Conservation (phyloP, 2,113 vertebrate genomes). For the Enhydra lutris region DNA sequence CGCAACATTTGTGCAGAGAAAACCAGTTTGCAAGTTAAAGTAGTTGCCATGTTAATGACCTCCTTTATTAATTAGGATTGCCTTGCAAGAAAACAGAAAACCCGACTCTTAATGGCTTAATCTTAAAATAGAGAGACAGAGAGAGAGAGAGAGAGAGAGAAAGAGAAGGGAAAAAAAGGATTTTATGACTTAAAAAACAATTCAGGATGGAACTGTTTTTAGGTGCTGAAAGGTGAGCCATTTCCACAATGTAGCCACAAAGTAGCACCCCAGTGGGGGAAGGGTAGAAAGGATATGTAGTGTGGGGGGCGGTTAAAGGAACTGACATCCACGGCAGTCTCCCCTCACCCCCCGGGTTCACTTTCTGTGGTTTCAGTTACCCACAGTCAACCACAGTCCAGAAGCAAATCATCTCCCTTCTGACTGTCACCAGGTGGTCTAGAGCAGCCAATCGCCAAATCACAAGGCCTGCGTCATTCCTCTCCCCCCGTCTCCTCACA, state of each 20-base stretch:
- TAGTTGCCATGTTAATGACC: neutral
- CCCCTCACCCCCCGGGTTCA: neutral
- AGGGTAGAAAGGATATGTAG: neutral
- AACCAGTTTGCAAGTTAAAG: neutral
- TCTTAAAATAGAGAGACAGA: neutral
- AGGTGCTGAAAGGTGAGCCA: neutral
- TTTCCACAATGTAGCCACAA: neutral
- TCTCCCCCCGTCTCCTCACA: neutral
- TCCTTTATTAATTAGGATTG: neutral
- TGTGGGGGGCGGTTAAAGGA: neutral
- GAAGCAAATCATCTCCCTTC: neutral
- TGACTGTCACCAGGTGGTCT: neutral
- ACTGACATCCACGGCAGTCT: fast-evolving
- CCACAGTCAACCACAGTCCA: neutral
- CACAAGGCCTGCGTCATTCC: neutral
- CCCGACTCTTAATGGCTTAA: neutral
- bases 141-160: neutral
- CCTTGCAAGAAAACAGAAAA: neutral
- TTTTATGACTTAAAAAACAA: neutral
- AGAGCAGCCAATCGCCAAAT: neutral
- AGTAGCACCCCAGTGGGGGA: neutral
- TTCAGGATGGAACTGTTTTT: neutral
- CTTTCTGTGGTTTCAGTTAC: neutral
- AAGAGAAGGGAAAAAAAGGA: neutral
- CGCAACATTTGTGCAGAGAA: neutral